Percentiles rank a stretch among this genome's conserved stretches.
Evolutionary conservation across 2,888 invertebrate species (phyloP).

Genomic region (Bombylius major): DNA sequence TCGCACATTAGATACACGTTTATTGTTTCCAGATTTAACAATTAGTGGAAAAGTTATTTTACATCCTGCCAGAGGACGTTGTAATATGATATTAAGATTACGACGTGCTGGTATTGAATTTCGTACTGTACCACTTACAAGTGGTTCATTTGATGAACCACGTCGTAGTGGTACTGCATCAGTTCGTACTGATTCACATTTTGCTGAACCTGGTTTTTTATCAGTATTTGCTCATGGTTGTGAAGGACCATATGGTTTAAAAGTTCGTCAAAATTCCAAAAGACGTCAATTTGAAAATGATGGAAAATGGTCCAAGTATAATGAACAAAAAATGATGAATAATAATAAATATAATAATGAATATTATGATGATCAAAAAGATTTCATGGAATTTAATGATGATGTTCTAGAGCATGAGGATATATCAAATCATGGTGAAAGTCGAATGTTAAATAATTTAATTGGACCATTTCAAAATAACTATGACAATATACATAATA

Average conservation of each 20-base stretch:
- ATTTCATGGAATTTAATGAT: not conserved
- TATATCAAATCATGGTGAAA: slow-evolving; percentile 5
- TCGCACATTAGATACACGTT: slow-evolving; percentile 59
- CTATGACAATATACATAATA: not conserved
- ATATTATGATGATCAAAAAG: not conserved
- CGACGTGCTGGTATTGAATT: slow-evolving; percentile 69
- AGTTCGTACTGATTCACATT: slow-evolving; percentile 64
- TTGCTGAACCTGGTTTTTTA: slow-evolving; percentile 71
- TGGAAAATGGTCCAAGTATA: not conserved
- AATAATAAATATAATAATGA: not conserved
- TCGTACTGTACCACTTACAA: slow-evolving; percentile 47
- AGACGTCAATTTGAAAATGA: slow-evolving; percentile 23
- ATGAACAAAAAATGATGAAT: not conserved
- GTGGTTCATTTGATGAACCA: slow-evolving; percentile 21
- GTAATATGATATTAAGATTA: slow-evolving; percentile 65
- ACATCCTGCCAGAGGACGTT: slow-evolving; percentile 41
- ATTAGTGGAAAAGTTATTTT: slow-evolving; percentile 65
- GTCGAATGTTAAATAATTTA: not conserved
- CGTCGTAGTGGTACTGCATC: slow-evolving; percentile 25
- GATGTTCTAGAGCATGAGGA: slow-evolving; percentile 16
- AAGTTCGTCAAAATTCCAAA: slow-evolving; percentile 31
- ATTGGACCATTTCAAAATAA: too few relatives aligned
- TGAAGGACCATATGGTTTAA: slow-evolving; percentile 38
- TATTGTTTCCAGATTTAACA: slow-evolving; percentile 66
- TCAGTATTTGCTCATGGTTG: slow-evolving; percentile 78